Evolutionary conservation across 2,113 vertebrate genomes (phyloP), one percentile per base, ranked within the genome.

Genomic region (Triplophysa tibetana): DNA sequence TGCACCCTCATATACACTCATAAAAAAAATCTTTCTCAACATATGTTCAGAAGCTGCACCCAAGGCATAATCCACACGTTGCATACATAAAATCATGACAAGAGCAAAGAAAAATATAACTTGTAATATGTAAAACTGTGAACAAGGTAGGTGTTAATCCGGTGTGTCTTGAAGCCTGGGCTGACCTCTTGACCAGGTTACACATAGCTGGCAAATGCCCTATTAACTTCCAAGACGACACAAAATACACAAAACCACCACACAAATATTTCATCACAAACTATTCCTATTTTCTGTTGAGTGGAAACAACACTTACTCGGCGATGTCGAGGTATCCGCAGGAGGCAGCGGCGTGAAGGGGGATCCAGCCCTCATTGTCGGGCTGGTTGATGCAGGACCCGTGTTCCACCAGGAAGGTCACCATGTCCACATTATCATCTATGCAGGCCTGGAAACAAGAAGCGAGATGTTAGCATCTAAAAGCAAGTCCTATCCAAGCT

Each of bases 311-410:
- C 73, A 93, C 98, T 97, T 92, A 99, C 98, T 98, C 95, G 85
- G 98, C 98, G 90, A 99, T 99, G 91, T 98, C 97, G 63, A 98
- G 89, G 92, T 99, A 99, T 89, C 98, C 98, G 88, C 98, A 99
- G 90, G 98, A 99, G 86, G 98, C 93, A 82, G 97, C 97, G 50
- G 98, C 98, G 75, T 99, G 98, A 70, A 99, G 94, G 86, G 97
- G 98, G 91, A 99, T 99, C 98, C 98, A 99, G 92, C 98, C 98
- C 93, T 99, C 98, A 65, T 99, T 99, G 92, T 99, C 98, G 58
- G 98, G 97, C 94, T 99, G 98, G 92, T 99, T 98, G 93, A 99
- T 96, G 93, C 93, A 93, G 89, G 97, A 97, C 88, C 95, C 96
- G 82, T 98, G 95, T 90, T 98, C 96, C 92, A 99, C 97, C 86